Percentiles rank a stretch among this genome's conserved stretches.
These are phyloP conservation scores for Acronicta alni DNA, from an alignment of 2,888 invertebrate genomes.

Conservation along the genomic window DNA sequence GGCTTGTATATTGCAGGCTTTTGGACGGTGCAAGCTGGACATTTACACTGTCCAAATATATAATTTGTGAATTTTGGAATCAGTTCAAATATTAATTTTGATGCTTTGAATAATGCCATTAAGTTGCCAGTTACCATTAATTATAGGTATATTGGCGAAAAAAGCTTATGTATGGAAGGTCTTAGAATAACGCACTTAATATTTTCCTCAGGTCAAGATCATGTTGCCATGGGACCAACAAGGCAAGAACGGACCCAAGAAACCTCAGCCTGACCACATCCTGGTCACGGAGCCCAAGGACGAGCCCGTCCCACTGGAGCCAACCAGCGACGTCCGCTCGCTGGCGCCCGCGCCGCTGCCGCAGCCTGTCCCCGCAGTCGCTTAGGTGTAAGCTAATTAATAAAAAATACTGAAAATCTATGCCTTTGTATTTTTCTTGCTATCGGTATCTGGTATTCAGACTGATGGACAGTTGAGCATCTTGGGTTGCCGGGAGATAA, in stretches of 20 bases:
- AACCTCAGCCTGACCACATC: constrained; percentile 99
- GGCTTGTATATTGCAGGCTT: constrained; percentile 78
- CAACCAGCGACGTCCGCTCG: constrained; percentile 93
- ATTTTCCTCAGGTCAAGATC: constrained; percentile 95
- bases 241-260: constrained; percentile 99
- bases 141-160: neutral
- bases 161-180: neutral
- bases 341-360: constrained; percentile 90
- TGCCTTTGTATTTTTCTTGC: constrained; percentile 3
- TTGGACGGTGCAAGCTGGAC: constrained; percentile 83
- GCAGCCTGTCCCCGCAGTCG: constrained; percentile 74
- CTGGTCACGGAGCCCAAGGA: constrained; percentile 99
- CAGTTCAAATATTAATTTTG: too few relatives aligned
- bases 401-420: constrained; percentile 60
- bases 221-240: constrained; percentile 99
- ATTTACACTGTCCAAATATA: constrained; percentile 46
- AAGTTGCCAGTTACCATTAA: too few relatives aligned
- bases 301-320: constrained; percentile 93
- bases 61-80: too few relatives aligned
- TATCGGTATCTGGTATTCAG: too few relatives aligned
- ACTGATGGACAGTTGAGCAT: too few relatives aligned
- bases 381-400: constrained; percentile 76
- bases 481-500: too few relatives aligned
- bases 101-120: too few relatives aligned
- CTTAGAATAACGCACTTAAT: constrained; percentile 5